phyloP scores from a whole-genome alignment of 2,797 vertebrate genomes.

The Eospalax fontanierii region DNA sequence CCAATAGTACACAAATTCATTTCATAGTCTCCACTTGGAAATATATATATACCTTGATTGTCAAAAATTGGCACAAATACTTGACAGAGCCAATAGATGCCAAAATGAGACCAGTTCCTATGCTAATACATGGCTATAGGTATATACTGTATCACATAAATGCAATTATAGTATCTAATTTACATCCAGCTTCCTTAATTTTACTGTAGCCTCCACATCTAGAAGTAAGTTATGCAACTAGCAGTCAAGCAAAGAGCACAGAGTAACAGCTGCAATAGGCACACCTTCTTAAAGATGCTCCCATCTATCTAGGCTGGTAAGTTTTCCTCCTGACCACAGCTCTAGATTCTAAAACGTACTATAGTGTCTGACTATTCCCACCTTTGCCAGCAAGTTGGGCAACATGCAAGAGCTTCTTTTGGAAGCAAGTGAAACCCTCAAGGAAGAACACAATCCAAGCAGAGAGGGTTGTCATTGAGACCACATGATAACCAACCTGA shows the following conservation, averaged over 20 bases:
- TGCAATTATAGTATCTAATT: background rate
- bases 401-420: constrained; percentile 35
- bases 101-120: background rate
- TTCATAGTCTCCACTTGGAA: constrained; percentile 50
- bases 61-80: background rate
- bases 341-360: constrained; percentile 55
- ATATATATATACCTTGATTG: background rate
- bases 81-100: background rate
- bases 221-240: background rate
- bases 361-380: constrained; percentile 31
- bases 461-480: background rate
- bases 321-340: constrained; percentile 65
- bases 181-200: constrained; percentile 11
- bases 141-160: background rate
- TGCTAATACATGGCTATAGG: background rate
- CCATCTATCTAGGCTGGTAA: constrained; percentile 31
- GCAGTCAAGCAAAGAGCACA: background rate
- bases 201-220: background rate
- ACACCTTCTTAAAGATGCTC: background rate
- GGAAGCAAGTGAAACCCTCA: constrained; percentile 26
- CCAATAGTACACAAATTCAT: constrained; percentile 67
- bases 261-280: background rate
- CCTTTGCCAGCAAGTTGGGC: constrained; percentile 46
- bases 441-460: background rate
- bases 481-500: background rate